phyloP scores from a whole-genome alignment of 2,797 vertebrate genomes.

The Rhincodon typus region DNA sequence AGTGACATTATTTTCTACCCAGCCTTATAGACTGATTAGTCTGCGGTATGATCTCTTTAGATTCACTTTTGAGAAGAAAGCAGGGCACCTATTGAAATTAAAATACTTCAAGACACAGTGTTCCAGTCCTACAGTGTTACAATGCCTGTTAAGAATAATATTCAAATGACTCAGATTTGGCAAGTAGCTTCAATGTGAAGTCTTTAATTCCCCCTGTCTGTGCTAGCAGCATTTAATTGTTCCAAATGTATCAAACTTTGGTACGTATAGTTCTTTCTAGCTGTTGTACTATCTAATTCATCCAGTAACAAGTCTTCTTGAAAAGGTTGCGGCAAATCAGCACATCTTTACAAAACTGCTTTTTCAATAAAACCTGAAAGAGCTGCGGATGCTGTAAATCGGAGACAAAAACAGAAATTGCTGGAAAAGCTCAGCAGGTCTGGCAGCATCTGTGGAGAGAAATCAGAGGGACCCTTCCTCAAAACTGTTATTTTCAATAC shows the following conservation, averaged over 20 bases:
- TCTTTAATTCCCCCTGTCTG: not conserved
- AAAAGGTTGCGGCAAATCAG: not conserved
- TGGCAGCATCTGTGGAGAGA: too few species aligned
- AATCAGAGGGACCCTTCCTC: too few species aligned
- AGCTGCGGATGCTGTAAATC: too few species aligned
- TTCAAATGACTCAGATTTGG: not conserved
- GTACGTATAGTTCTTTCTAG: not conserved
- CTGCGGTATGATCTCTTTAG: not conserved
- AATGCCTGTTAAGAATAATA: not conserved
- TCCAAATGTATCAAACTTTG: not conserved
- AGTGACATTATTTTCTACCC: not conserved
- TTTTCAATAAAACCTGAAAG: too few species aligned
- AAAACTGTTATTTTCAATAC: too few species aligned
- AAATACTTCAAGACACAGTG: not conserved
- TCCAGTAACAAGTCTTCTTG: not conserved
- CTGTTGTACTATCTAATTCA: not conserved
- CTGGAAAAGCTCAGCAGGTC: too few species aligned
- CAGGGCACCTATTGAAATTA: not conserved
- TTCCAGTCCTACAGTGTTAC: too few species aligned
- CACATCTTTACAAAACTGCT: not conserved
- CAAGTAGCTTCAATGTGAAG: not conserved
- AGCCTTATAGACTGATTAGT: not conserved
- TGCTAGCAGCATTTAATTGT: not conserved
- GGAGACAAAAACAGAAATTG: too few species aligned
- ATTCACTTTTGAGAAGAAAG: not conserved